These are phyloP conservation scores for Lycophotia porphyrea DNA, from an alignment of 2,888 invertebrate species.

Conservation along the genomic window DNA sequence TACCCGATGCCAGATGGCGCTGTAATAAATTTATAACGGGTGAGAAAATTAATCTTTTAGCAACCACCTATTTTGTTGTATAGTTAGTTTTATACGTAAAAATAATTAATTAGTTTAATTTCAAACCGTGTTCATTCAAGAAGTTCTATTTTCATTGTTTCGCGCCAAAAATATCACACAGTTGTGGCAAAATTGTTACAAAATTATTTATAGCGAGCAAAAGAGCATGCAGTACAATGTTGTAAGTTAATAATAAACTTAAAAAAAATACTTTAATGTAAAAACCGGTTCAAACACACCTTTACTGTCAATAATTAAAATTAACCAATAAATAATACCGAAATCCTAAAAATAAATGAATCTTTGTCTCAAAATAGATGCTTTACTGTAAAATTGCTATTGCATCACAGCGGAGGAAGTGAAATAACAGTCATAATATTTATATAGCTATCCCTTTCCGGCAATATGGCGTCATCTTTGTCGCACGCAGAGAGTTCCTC, in stretches of 20 bases:
- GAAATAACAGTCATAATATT: constrained; percentile 90
- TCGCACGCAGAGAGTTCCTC: constrained; percentile 80
- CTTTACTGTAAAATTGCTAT: constrained; percentile 85
- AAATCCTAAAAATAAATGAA: constrained; percentile 78
- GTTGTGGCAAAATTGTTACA: constrained; percentile 22
- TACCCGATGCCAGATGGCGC: constrained; percentile 85
- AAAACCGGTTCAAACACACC: constrained; percentile 4
- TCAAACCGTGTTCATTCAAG: constrained; percentile 5
- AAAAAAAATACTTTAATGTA: neutral
- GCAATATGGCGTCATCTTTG: constrained; percentile 81
- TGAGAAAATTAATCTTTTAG: neutral
- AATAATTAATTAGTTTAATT: neutral
- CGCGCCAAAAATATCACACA: constrained; percentile 42
- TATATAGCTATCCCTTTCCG: constrained; percentile 85
- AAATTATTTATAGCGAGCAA: constrained; percentile 33
- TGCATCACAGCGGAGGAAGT: constrained; percentile 90
- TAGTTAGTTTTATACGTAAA: neutral
- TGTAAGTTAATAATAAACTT: neutral
- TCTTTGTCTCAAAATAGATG: constrained; percentile 87
- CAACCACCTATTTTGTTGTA: neutral
- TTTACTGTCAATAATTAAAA: constrained; percentile 42
- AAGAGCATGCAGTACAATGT: constrained; percentile 14
- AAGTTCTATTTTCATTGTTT: constrained; percentile 33
- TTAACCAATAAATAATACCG: constrained; percentile 63
- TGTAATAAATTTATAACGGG: constrained; percentile 41